Percentiles rank a stretch among this genome's conserved stretches.
These are phyloP conservation scores for Electrona antarctica DNA, from an alignment of 2,113 vertebrate genomes.

Conservation along the genomic window DNA sequence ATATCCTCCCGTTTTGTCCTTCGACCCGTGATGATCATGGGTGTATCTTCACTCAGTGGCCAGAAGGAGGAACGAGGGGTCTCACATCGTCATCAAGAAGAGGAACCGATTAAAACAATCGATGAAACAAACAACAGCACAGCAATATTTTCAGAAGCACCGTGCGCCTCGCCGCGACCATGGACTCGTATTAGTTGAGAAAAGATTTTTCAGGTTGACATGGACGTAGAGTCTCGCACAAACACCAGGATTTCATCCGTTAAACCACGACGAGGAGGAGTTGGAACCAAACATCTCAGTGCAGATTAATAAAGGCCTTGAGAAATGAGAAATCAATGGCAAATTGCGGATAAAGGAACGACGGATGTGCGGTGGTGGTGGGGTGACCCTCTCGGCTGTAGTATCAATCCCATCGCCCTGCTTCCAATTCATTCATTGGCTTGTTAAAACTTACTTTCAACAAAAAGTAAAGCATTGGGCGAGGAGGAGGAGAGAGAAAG, in stretches of 20 bases:
- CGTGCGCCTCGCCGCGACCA: not conserved
- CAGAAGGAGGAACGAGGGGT: not conserved
- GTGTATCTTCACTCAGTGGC: constrained; percentile 14
- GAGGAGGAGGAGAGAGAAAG: not conserved
- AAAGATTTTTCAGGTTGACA: constrained; percentile 6
- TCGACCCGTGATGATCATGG: not conserved
- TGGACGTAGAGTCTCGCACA: constrained; percentile 4
- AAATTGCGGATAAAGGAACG: constrained; percentile 27
- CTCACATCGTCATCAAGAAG: no score
- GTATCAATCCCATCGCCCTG: constrained; percentile 25
- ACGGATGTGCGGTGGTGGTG: constrained; percentile 33
- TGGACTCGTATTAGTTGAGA: constrained; percentile 5
- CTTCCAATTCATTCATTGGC: constrained; percentile 9
- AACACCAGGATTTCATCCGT: not conserved
- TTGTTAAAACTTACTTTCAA: not conserved
- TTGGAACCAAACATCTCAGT: not conserved
- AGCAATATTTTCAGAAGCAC: constrained; percentile 1
- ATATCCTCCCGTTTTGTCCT: not conserved
- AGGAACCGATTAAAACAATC: not conserved
- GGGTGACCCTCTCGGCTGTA: not conserved
- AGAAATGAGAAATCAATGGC: constrained; percentile 20
- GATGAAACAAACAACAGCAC: not conserved
- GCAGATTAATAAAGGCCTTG: not conserved
- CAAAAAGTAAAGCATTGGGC: not conserved
- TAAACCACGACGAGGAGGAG: not conserved